Evolutionary conservation across 92 coral and sea anemone species (phyloP).

Genomic region (Palythoa heliodiscus): DNA sequence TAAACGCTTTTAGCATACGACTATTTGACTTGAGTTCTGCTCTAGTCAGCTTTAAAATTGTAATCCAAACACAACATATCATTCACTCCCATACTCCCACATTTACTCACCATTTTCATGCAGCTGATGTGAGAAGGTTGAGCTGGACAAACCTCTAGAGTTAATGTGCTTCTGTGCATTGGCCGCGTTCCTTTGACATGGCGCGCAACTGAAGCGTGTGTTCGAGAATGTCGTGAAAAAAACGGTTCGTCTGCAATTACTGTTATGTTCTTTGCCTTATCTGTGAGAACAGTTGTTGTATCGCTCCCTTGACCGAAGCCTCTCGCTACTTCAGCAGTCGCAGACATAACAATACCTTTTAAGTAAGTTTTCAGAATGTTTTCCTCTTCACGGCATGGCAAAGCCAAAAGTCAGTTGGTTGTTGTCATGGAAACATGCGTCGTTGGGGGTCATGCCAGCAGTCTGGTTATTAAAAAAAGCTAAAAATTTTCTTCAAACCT

Average conservation of each 20-base stretch:
- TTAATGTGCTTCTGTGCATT: constrained; percentile 76
- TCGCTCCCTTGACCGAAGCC: constrained; percentile 88
- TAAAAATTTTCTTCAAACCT: too few species aligned
- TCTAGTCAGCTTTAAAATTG: neutral
- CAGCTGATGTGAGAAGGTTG: constrained; percentile 70
- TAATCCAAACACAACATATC: constrained; percentile 22
- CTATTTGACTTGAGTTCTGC: neutral
- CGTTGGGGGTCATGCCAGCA: too few species aligned
- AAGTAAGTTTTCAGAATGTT: neutral
- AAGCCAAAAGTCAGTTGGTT: neutral
- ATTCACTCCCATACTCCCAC: neutral
- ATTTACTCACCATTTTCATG: constrained; percentile 87
- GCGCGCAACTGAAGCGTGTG: constrained; percentile 52
- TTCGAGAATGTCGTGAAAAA: constrained; percentile 69
- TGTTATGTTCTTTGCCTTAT: constrained; percentile 87
- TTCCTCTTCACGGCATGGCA: neutral
- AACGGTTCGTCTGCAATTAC: constrained; percentile 90
- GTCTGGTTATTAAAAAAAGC: too few species aligned
- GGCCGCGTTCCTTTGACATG: constrained; percentile 80
- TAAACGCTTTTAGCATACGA: constrained; percentile 6
- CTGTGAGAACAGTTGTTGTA: constrained; percentile 87
- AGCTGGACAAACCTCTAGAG: constrained; percentile 60
- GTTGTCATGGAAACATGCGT: neutral
- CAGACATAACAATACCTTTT: constrained; percentile 53
- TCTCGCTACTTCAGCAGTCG: constrained; percentile 44